Conservation (phyloP, 2,113 vertebrate species). For the Chlorocebus sabaeus region DNA sequence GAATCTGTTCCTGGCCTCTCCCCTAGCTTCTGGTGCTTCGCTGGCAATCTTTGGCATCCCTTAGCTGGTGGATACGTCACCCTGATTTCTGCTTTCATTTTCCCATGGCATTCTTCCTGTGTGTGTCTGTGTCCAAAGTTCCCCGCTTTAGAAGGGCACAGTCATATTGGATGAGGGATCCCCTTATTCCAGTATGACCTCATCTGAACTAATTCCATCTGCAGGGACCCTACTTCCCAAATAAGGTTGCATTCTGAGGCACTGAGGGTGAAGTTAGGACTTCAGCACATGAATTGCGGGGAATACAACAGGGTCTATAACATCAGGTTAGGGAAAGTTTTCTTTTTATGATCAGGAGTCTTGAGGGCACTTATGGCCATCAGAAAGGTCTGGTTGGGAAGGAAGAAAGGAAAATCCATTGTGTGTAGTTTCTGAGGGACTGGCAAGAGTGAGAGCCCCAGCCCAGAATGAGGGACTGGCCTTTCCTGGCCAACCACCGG, state of each 20-base stretch:
- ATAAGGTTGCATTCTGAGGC: not conserved
- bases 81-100: fast-evolving
- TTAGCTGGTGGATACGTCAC: not conserved
- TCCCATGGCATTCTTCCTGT: too few relatives aligned
- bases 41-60: too few relatives aligned
- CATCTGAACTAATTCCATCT: not conserved
- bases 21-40: not conserved
- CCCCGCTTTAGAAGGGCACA: not conserved
- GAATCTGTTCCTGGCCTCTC: not conserved
- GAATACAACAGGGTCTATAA: not conserved
- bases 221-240: not conserved
- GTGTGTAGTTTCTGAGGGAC: not conserved
- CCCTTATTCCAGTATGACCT: not conserved
- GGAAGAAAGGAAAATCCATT: fast-evolving
- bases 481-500: not conserved
- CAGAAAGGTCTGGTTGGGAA: too few relatives aligned
- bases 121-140: not conserved
- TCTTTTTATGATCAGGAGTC: too few relatives aligned
- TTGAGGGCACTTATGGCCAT: fast-evolving
- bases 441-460: fast-evolving
- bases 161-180: not conserved
- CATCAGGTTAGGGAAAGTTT: not conserved
- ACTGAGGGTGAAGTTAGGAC: not conserved
- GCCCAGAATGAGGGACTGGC: not conserved
- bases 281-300: not conserved